phyloP scores from a whole-genome alignment of 2,113 vertebrate species.

The Lepisosteus osseus region DNA sequence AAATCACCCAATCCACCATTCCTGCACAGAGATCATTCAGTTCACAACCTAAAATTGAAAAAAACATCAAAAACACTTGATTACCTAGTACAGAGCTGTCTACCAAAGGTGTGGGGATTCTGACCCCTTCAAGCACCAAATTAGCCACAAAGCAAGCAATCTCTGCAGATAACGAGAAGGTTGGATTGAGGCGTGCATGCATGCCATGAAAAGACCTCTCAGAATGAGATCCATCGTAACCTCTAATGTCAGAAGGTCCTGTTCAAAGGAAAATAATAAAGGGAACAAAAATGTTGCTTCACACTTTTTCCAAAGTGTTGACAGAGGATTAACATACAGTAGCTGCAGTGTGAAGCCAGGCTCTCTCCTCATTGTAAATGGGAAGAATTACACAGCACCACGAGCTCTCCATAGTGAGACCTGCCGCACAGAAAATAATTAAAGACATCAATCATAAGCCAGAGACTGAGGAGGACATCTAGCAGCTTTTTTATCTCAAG shows the following conservation, averaged over 20 bases:
- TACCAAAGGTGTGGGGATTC: not conserved
- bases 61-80: no score
- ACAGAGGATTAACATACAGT: conserved; percentile 16
- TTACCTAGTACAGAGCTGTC: no score
- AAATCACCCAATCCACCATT: no score
- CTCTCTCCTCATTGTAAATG: conserved; percentile 18
- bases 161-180: not conserved
- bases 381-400: conserved; percentile 6
- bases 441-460: conserved; percentile 7
- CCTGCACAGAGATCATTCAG: no score
- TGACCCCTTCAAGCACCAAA: not conserved
- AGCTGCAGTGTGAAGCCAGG: conserved; percentile 8
- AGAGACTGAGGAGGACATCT: conserved; percentile 4
- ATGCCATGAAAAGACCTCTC: conserved; percentile 18
- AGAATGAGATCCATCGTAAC: conserved; percentile 10
- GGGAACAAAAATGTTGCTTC: not conserved
- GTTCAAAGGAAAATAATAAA: conserved; percentile 18
- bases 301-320: not conserved
- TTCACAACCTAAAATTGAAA: no score
- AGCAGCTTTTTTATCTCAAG: conserved; percentile 6
- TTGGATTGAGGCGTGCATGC: conserved; percentile 18
- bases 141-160: not conserved
- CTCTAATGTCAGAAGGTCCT: conserved; percentile 8
- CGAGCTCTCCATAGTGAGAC: conserved; percentile 5
- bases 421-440: conserved; percentile 12